These are phyloP conservation scores for Hemaris fuciformis DNA, from an alignment of 2,888 invertebrate genomes.

Conservation along the genomic window DNA sequence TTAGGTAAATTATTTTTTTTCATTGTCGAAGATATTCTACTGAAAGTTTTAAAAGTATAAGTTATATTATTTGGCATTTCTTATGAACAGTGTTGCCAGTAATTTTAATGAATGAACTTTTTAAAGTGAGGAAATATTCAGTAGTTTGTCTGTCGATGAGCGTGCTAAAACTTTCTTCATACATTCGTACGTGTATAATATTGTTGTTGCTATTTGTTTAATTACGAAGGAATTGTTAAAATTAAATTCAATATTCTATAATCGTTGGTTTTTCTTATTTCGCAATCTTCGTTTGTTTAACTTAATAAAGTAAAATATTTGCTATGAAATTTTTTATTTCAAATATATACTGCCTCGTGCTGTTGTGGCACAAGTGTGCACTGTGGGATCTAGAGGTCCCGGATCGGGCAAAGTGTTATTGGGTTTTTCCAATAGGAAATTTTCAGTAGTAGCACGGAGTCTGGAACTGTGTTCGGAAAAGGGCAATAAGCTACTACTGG, in stretches of 20 bases:
- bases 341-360: neutral
- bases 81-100: neutral
- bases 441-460: no score
- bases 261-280: conserved; percentile 21
- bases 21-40: neutral
- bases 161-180: neutral
- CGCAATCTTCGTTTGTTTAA: neutral
- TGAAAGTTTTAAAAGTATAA: neutral
- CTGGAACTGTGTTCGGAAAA: no score
- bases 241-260: conserved; percentile 71
- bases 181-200: conserved; percentile 11
- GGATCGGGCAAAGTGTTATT: no score
- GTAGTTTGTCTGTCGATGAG: neutral
- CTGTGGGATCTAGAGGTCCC: no score
- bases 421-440: no score
- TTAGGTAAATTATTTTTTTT: neutral
- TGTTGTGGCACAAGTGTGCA: no score
- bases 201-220: conserved; percentile 62
- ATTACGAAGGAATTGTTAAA: conserved; percentile 69
- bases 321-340: neutral
- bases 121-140: neutral
- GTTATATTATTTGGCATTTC: neutral
- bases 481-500: no score
- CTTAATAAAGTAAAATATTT: neutral
- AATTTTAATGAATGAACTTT: neutral